These are phyloP conservation scores for Saccostrea glomerata DNA, from an alignment of 1,140 invertebrate species.

Conservation along the genomic window DNA sequence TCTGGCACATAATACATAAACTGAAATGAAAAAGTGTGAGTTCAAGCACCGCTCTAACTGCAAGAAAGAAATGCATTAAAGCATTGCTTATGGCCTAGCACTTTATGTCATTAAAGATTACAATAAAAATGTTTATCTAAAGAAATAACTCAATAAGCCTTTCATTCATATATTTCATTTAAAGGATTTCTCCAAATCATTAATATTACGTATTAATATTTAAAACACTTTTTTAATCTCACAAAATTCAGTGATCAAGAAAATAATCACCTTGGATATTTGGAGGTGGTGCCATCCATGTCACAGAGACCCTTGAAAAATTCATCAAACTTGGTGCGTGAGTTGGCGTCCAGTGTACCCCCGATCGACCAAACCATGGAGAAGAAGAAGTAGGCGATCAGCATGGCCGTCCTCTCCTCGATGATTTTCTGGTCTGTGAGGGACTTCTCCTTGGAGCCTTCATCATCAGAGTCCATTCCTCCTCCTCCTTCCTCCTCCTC, in stretches of 20 bases:
- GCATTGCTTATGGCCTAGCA: no score
- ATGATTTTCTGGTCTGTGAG: slow-evolving; percentile 72
- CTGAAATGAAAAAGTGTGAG: background rate
- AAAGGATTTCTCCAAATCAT: no score
- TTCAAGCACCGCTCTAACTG: background rate
- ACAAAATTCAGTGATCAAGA: background rate
- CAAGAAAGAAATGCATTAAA: background rate
- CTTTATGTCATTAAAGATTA: no score
- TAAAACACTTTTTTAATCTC: no score
- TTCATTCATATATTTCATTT: no score
- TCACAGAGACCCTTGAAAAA: slow-evolving; percentile 76
- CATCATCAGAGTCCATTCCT: slow-evolving; percentile 20
- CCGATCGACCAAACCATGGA: slow-evolving; percentile 79
- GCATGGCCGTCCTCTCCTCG: slow-evolving; percentile 76
- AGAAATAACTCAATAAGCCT: no score
- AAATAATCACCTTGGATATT: slow-evolving; percentile 82
- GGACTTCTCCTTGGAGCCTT: slow-evolving; percentile 45
- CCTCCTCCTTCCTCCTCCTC: slow-evolving; percentile 66
- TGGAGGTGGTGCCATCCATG: slow-evolving; percentile 72
- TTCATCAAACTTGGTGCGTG: slow-evolving; percentile 77
- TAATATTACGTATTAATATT: no score
- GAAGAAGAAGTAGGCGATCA: slow-evolving; percentile 77
- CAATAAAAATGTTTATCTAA: no score
- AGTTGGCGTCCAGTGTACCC: slow-evolving; percentile 73
- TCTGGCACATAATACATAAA: background rate